These are phyloP conservation scores for Panonychus citri DNA, from an alignment of 1,140 invertebrate genomes.

Conservation along the genomic window DNA sequence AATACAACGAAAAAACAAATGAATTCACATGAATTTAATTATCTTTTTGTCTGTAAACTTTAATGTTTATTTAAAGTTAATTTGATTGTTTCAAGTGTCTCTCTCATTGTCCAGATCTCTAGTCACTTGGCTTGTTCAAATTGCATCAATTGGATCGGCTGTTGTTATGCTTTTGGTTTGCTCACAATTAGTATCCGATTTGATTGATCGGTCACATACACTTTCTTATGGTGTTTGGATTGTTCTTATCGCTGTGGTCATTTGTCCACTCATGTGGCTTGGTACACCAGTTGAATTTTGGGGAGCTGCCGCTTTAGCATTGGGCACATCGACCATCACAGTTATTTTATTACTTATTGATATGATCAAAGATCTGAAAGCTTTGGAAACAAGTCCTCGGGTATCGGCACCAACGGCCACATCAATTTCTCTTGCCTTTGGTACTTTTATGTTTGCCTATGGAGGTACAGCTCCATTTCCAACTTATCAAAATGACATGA, in stretches of 20 bases:
- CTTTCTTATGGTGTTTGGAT: conserved; percentile 31
- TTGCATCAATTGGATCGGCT: not conserved
- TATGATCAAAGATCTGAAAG: not conserved
- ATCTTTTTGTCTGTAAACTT: too few relatives aligned
- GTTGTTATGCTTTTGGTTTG: not conserved
- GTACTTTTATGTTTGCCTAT: conserved; percentile 37
- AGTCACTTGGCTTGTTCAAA: not conserved
- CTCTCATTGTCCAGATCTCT: not conserved
- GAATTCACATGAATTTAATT: not conserved
- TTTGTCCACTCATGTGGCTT: conserved; percentile 39
- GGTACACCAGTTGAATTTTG: conserved; percentile 46
- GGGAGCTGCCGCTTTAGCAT: conserved; percentile 15
- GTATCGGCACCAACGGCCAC: conserved; percentile 15
- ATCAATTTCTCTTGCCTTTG: conserved; percentile 35
- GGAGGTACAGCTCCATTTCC: conserved; percentile 40
- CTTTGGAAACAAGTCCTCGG: not conserved
- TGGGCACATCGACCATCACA: not conserved
- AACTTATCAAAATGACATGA: conserved; percentile 42
- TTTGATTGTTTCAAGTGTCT: too few relatives aligned
- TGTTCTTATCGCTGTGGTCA: conserved; percentile 32
- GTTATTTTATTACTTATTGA: conserved; percentile 1
- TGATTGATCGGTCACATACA: conserved; percentile 15
- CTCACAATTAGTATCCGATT: not conserved
- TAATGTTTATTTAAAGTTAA: too few relatives aligned
- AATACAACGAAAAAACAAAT: too few relatives aligned